Base-by-base conservation (phyloP, 2,888 invertebrate species). In the Trichogramma dendrolimi region DNA sequence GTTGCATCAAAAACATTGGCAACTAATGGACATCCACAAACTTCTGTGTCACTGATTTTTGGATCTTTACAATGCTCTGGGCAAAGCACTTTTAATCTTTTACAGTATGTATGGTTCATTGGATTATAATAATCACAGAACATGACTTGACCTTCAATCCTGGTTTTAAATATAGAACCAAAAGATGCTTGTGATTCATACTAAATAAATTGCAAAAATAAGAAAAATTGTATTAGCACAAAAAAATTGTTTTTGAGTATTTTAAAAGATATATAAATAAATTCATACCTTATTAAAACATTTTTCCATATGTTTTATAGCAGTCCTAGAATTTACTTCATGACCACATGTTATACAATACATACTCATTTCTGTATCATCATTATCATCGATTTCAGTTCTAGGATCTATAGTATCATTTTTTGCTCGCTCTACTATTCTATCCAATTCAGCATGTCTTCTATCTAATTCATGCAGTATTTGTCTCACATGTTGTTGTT, bases 301-400 rank as follows among this genome's bases (percentile, higher is more conserved):
- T 78, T 95, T 95, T 81, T 96, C 97, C 94, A 98, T 95, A 75
- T 98, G 98, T 72, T 93, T 92, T 27, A 96, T 87, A 0, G 96
- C 96, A 0, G 92, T 91, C 59, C 90, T 87, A 1, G 94, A 91
- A 77, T 93, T 91, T 64, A 97, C 91, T 82, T 97, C 96, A 77
- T 94, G 94, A 0, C 97, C 97, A 80, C 98, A 98, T 0, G 96
- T 96, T 43, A 97, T 93, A 79, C 98, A 98, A 78, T 94, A 94
- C 85, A 94, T 92, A 56, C 91, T 92, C 64, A 89, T 87, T 71
- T 88, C 87, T 55, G 86, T 85, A 71, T 88, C 88, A 64, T 90
- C 89, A 64, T 84, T 85, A 49, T 86, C 86, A 44, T 87, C 87
- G 52, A 83, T 81, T 43, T 79, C 79, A 2, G 81, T 77, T 59